Evolutionary conservation across 2,113 vertebrate species (phyloP), one percentile per base, ranked within the genome.

Genomic region (Chaetodon auriga): DNA sequence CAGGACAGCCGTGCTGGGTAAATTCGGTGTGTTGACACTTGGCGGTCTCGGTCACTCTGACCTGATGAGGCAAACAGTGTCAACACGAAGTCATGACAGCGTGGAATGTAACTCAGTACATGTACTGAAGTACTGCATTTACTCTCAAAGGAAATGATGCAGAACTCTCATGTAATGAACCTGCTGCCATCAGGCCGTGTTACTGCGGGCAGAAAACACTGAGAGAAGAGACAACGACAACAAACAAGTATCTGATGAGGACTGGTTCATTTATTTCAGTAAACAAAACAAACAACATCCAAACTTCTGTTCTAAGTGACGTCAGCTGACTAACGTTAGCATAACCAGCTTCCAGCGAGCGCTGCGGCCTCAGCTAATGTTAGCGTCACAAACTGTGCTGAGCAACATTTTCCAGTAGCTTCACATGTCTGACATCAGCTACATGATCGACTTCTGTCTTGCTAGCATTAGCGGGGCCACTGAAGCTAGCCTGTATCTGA

Each of bases 251-350:
- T 0, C 41, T 46, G 57, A 70, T 75, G 43, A 62, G 5, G 53
- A 84, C 57, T 60, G 10, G 53, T 72, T 92, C 48, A 36, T 90
- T 92, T 88, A 90, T 89, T 89, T 90, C 84, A 78, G 78, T 89
- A 77, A 92, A 89, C 87, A 90, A 87, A 88, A 89, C 54, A 88
- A 84, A 85, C 69, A 84, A 79, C 48, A 15, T 82, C 64, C 54
- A 86, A 62, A 86, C 43, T 45, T 66, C 5, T 1, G 61, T 23
- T 57, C 49, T 63, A 16, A 35, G 14, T 8, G 7, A 3, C 8
- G 45, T 65, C 7, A 36, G 57, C 53, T 0, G 41, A 46, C 78
- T 78, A 77, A 83, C 45, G n/a, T 51, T 75, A 78, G 60, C 76
- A 3, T 49, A 14, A 62, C 58, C 35, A 72, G 51, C 60, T 15